Conservation (phyloP, 2,113 vertebrate genomes). For the Odocoileus virginianus region DNA sequence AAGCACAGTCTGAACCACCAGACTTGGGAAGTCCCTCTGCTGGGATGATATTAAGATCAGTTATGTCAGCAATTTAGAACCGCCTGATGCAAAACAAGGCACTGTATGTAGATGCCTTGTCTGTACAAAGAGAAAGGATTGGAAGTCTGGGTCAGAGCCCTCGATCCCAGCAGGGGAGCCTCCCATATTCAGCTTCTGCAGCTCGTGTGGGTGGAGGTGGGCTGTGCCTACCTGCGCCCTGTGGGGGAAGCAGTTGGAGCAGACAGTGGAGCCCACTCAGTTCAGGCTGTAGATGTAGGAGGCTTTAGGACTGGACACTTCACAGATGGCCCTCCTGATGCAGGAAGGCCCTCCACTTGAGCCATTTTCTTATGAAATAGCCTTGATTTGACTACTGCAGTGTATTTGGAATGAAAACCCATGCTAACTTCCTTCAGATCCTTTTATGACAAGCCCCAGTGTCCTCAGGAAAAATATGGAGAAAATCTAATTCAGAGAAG, state of each 20-base stretch:
- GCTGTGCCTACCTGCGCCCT: neutral
- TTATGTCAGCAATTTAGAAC: neutral
- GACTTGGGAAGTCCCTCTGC: neutral
- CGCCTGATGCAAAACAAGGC: neutral
- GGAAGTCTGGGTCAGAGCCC: neutral
- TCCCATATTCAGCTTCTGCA: neutral
- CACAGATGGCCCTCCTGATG: neutral
- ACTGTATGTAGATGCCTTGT: neutral
- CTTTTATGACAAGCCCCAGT: neutral
- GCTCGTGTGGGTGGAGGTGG: neutral
- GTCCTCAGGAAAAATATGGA: neutral
- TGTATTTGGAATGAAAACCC: neutral
- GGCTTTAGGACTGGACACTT: neutral
- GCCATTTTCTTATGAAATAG: conserved; percentile 7
- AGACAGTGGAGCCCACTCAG: neutral
- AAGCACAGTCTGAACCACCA: neutral
- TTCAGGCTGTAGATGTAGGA: neutral
- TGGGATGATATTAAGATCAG: neutral
- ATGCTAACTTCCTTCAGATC: neutral
- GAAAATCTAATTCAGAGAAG: neutral
- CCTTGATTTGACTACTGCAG: neutral
- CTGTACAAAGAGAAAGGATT: neutral
- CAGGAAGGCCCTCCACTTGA: neutral
- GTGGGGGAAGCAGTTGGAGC: no score
- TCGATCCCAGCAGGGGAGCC: neutral